Base-by-base conservation (phyloP, 1,140 invertebrate species). In the Littorina saxatilis region DNA sequence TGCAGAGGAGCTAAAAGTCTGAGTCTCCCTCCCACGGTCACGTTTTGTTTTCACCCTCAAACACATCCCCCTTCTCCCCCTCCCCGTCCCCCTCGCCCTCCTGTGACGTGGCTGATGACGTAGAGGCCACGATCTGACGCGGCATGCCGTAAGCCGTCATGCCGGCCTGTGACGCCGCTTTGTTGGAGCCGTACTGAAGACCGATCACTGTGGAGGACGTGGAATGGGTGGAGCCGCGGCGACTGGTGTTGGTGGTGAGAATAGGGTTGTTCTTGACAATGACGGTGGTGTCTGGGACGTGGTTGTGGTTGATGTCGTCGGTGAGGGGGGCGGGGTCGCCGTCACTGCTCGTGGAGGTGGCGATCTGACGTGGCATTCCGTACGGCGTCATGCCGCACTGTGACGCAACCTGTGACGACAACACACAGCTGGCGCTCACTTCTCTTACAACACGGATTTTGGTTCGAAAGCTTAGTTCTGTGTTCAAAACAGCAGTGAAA, bases 111-210 rank as follows among this genome's bases (percentile, higher is more conserved):
- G 27, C 58, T 4, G 35, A 63, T 11, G 37, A 63, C 37, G 79
- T 47, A 32, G 58, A 68, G n/a, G 55, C 29, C 7, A 82, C 39
- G 27, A 82, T 82, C 61, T 82, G 80, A 37, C 80, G 52, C 37
- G 80, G 40, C 72, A 50, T 63, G 2, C 80, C 80, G 37, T 82
- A 82, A 0, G 80, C 73, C 20, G 61, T 82, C 80, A 82, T 82
- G 39, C 80, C 74, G 20, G 80, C 40, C 66, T 82, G 80, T 37
- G 80, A 82, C n/a, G 80, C 80, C 27, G 78, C 80, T 50, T 37
- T 76, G 63, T 82, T 82, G 15, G 73, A 68, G 2, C 80, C 80
- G 50, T 82, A 82, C 74, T 82, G 80, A 27, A 82, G 50, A 70
- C 80, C 74, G 27, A 82, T 82, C 29, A 82, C 61, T 20, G 76